Conservation (phyloP, 2,888 invertebrate genomes). For the Acanthosoma haemorrhoidale region DNA sequence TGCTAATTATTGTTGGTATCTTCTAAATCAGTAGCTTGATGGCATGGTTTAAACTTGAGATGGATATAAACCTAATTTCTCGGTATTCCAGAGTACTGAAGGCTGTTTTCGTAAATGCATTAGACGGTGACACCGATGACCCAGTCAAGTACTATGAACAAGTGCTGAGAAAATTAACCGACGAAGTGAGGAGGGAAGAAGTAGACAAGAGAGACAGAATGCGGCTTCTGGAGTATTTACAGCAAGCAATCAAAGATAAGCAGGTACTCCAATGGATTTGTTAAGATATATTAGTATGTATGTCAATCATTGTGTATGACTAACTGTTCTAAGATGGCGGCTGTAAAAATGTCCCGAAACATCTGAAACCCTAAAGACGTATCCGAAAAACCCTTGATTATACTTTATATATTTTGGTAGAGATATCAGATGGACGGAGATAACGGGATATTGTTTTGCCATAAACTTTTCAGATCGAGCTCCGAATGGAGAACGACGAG, state of each 20-base stretch:
- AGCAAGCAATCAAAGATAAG: conserved; percentile 27
- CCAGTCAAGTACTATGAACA: not conserved
- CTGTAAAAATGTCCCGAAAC: too few relatives aligned
- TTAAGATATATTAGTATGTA: not conserved
- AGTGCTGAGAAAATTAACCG: conserved; percentile 14
- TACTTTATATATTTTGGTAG: too few relatives aligned
- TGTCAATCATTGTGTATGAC: too few relatives aligned
- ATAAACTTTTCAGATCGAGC: not conserved
- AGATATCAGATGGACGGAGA: too few relatives aligned
- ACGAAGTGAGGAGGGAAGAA: conserved; percentile 27
- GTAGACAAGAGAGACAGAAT: conserved; percentile 27
- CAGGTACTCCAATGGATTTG: not conserved
- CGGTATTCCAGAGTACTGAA: not conserved
- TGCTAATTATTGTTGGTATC: too few relatives aligned
- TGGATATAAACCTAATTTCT: too few relatives aligned
- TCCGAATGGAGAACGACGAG: conserved; percentile 15
- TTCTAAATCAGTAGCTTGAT: too few relatives aligned
- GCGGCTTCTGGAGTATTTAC: conserved; percentile 26
- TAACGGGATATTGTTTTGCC: not conserved
- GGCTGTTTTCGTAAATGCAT: not conserved
- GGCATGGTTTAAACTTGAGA: too few relatives aligned
- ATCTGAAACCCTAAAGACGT: too few relatives aligned
- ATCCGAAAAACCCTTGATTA: too few relatives aligned
- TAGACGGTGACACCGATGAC: not conserved
- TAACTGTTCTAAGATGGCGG: too few relatives aligned